phyloP scores from a whole-genome alignment of 2,797 vertebrate genomes.

The Dendrocincla tyrannina region DNA sequence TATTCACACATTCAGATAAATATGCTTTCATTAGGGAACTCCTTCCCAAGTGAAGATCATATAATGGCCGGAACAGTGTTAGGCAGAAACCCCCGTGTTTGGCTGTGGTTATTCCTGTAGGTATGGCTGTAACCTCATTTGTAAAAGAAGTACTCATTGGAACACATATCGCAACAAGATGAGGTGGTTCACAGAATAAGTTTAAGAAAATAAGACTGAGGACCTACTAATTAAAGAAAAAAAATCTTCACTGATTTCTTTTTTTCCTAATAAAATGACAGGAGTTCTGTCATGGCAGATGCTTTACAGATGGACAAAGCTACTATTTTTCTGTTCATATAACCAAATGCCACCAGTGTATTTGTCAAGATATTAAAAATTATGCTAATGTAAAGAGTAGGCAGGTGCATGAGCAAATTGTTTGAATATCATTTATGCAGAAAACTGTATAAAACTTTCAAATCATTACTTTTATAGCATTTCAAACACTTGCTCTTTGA shows the following conservation, averaged over 20 bases:
- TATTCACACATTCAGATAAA: not conserved
- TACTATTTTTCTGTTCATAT: slow-evolving; percentile 32
- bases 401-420: slow-evolving; percentile 72
- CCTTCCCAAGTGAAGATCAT: not conserved
- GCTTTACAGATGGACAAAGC: slow-evolving; percentile 63
- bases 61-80: not conserved
- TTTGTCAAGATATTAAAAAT: slow-evolving; percentile 63
- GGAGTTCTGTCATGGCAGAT: slow-evolving; percentile 33
- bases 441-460: slow-evolving; percentile 62
- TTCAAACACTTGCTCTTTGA: slow-evolving; percentile 54
- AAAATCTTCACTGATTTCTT: not conserved
- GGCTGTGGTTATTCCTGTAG: not conserved
- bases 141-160: not conserved
- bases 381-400: slow-evolving; percentile 71
- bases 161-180: not conserved
- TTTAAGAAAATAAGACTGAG: not conserved
- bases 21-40: not conserved
- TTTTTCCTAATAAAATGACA: not conserved
- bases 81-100: not conserved
- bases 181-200: not conserved
- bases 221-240: not conserved
- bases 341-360: slow-evolving; percentile 24
- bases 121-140: not conserved
- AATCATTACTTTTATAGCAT: slow-evolving; percentile 53
- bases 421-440: slow-evolving; percentile 68